Base-by-base conservation (phyloP, 2,113 vertebrate species). In the Mola mola region DNA sequence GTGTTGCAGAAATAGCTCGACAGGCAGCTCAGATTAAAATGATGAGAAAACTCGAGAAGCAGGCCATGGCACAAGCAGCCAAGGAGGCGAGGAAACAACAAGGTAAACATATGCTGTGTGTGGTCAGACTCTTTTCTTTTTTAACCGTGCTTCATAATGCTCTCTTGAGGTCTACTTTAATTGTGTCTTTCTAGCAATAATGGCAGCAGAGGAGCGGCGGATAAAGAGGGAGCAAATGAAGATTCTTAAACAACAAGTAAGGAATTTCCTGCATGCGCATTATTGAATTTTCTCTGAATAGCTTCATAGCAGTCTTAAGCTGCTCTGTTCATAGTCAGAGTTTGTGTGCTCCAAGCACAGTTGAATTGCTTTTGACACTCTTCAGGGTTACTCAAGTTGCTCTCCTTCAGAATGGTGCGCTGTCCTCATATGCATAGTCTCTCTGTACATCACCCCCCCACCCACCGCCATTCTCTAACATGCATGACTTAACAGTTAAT, bases 211-310 rank as follows among this genome's bases (percentile, higher is more conserved):
- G 82, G 96, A 96, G 78, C 96, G 94, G 37, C 85, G 94, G 70
- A 96, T 96, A 55, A 96, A 96, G 84, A 97, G 96, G 80, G 97
- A 98, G 51, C 95, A 98, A 79, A 92, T 98, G 69, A 98, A 97
- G 90, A 94, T 98, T 86, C 87, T 96, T 79, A 98, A 97, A 75
- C 97, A 98, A 72, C 96, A 98, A 95, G 96, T 98, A 95, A 55
- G 64, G 41, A 48, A 16, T 65, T 63, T 57, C 5, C 41, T 51
- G 43, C 33, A 21, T 13, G 1, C 44, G 17, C 13, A 21, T 49
- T 60, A 62, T 72, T 53, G 46, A 21, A 71, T 64, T 67, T 70
- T 50, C n/a, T 12, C 0, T 24, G 9, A 22, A 64, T 21, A 55
- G 28, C 29, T 29, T 56, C 17, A 8, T 33, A 47, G 43, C 65